Conservation (phyloP, 1,140 invertebrate genomes). For the Formica exsecta region DNA sequence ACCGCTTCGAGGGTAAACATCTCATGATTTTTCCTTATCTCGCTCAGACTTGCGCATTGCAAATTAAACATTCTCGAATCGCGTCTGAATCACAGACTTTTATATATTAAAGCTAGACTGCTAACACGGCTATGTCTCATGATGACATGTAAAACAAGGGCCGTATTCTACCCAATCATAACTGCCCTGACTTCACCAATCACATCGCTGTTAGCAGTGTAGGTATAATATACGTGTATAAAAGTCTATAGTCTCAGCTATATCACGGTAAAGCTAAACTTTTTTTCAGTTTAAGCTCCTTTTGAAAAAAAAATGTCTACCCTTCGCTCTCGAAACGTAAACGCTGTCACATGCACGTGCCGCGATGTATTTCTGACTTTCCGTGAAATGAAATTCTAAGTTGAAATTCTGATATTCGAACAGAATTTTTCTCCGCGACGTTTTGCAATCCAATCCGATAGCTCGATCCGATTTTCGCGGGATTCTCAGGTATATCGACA, state of each 20-base stretch:
- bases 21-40: slow-evolving; percentile 40
- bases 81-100: not conserved
- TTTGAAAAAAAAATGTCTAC: not conserved
- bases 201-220: too few species aligned
- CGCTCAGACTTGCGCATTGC: slow-evolving; percentile 7
- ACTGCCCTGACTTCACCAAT: too few species aligned
- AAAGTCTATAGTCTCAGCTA: not conserved
- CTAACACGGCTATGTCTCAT: too few species aligned
- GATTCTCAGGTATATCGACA: slow-evolving; percentile 22
- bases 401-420: slow-evolving; percentile 7
- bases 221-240: too few species aligned
- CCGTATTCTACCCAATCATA: too few species aligned
- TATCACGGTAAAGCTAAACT: not conserved
- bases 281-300: not conserved
- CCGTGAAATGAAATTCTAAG: slow-evolving; percentile 32
- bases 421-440: slow-evolving; percentile 22
- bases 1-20: not conserved
- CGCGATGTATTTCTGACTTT: slow-evolving; percentile 24
- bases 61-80: slow-evolving; percentile 38
- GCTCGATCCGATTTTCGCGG: slow-evolving; percentile 36
- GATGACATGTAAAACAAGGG: too few species aligned
- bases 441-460: slow-evolving; percentile 42
- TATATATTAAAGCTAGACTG: too few species aligned
- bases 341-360: slow-evolving; percentile 16
- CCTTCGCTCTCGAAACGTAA: not conserved